Evolutionary conservation across 2,888 invertebrate species (phyloP).

Genomic region (Drosophila monieri): DNA sequence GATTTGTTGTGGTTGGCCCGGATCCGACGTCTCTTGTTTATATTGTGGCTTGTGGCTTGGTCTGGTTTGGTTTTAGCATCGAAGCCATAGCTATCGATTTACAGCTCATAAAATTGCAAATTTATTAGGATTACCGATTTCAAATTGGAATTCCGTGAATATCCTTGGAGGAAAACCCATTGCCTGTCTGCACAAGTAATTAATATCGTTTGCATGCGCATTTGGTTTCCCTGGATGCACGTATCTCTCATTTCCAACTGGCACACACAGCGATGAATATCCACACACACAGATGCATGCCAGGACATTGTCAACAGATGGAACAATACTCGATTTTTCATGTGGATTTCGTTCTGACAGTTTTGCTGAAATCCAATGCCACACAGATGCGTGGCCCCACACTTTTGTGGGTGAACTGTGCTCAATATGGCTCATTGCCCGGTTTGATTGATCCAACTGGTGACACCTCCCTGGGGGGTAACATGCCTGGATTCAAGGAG

Average conservation of each 20-base stretch:
- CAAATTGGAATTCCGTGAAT: conserved; percentile 7
- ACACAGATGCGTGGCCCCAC: conserved; percentile 26
- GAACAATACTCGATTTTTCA: conserved; percentile 42
- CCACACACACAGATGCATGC: background rate
- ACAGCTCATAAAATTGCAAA: conserved; percentile 21
- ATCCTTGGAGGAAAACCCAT: background rate
- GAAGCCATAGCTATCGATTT: conserved; percentile 19
- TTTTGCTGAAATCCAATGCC: conserved; percentile 52
- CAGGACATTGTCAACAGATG: conserved; percentile 15
- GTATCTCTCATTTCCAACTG: conserved; percentile 2
- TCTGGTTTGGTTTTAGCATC: background rate
- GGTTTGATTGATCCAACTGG: conserved; percentile 54
- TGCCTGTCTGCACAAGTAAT: conserved; percentile 15
- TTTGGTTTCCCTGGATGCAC: conserved; percentile 19
- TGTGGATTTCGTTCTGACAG: conserved; percentile 36
- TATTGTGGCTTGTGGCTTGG: conserved; percentile 22
- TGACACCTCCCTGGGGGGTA: conserved; percentile 19
- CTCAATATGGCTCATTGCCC: conserved; percentile 49
- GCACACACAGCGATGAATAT: background rate
- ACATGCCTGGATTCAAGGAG: too few species aligned
- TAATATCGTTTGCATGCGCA: conserved; percentile 39
- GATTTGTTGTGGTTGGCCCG: conserved; percentile 28
- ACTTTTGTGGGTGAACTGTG: conserved; percentile 17
- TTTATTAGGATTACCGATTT: conserved; percentile 6
- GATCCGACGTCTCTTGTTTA: conserved; percentile 11